Conservation (phyloP, 2,888 invertebrate species). For the Platycheirus rosarum region DNA sequence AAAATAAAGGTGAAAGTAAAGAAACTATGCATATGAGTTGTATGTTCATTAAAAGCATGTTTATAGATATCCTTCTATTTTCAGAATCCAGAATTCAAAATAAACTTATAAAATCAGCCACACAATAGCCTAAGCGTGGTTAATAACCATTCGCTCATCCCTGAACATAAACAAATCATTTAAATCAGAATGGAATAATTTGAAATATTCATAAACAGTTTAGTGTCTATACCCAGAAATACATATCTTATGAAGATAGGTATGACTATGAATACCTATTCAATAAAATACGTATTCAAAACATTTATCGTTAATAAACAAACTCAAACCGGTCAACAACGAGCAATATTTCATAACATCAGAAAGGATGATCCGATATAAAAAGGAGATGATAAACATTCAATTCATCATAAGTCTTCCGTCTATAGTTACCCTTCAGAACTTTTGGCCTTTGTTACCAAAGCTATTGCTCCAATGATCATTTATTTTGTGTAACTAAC, state of each 20-base stretch:
- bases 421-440: background rate
- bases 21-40: no score
- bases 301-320: conserved; percentile 2
- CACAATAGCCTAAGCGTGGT: no score
- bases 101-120: no score
- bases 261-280: no score
- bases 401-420: conserved; percentile 19
- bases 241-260: no score
- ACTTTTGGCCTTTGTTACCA: background rate
- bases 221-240: conserved; percentile 14
- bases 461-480: background rate
- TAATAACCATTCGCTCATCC: background rate
- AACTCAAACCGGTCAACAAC: background rate
- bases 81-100: no score
- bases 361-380: conserved; percentile 20
- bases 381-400: conserved; percentile 55
- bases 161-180: conserved; percentile 1
- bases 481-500: conserved; percentile 6
- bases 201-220: conserved; percentile 16
- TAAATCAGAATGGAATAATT: conserved; percentile 4
- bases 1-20: no score
- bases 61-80: no score
- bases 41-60: no score
- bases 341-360: conserved; percentile 18
- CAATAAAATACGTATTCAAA: background rate